Percentiles rank a stretch among this genome's conserved stretches.
Conservation (phyloP, 2,113 vertebrate species). For the Heterotilapia buettikoferi region DNA sequence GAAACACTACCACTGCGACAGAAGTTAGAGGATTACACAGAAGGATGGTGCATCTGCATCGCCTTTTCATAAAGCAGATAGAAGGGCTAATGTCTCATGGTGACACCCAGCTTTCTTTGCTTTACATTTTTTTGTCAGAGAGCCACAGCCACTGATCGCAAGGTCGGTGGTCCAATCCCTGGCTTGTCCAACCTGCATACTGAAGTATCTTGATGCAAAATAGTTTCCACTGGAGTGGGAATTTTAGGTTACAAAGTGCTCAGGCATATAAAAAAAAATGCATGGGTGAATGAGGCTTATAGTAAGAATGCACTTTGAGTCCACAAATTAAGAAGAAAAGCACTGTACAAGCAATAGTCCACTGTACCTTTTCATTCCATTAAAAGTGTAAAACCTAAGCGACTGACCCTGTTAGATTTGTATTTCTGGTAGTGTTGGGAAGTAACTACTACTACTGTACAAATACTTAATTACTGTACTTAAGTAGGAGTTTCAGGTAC, state of each 20-base stretch:
- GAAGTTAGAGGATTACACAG: slow-evolving; percentile 19
- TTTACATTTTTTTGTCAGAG: background rate
- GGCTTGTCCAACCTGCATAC: background rate
- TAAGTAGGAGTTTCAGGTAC: background rate
- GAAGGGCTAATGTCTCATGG: background rate
- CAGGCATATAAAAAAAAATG: rapidly evolving
- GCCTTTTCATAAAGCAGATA: background rate
- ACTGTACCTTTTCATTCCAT: background rate
- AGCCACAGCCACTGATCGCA: background rate
- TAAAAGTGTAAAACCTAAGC: background rate
- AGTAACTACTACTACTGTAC: background rate
- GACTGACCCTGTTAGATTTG: background rate
- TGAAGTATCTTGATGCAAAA: background rate
- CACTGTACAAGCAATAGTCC: background rate
- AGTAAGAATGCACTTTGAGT: background rate
- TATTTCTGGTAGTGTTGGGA: background rate
- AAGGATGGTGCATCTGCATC: background rate
- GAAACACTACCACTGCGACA: background rate
- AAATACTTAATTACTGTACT: background rate
- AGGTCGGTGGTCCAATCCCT: background rate
- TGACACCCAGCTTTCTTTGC: background rate
- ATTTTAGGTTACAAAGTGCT: background rate
- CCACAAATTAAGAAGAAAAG: background rate
- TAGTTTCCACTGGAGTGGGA: background rate
- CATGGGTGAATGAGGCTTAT: background rate